A percentile compares a stretch with the other conserved stretches of the same genome.
These are phyloP conservation scores for Nebria ingens DNA, from an alignment of 1,140 invertebrate species.

Conservation along the genomic window DNA sequence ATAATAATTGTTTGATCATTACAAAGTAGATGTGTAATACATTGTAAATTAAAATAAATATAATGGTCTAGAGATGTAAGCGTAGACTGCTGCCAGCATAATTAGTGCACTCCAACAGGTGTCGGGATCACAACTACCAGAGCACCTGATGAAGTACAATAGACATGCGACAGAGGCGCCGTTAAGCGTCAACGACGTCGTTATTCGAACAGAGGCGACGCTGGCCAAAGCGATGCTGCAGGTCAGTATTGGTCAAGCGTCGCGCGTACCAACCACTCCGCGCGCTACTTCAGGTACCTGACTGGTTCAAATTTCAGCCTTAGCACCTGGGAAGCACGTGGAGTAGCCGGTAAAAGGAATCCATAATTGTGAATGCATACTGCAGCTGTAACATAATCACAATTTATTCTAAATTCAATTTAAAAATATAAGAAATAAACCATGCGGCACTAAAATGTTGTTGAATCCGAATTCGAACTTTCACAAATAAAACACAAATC, in stretches of 20 bases:
- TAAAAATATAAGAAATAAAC: too few relatives aligned
- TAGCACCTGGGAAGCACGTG: constrained; percentile 65
- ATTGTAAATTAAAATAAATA: too few relatives aligned
- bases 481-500: too few relatives aligned
- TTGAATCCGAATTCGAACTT: too few relatives aligned
- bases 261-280: constrained; percentile 45
- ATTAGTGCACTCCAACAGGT: constrained; percentile 92
- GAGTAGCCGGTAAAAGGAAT: constrained; percentile 37
- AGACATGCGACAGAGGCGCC: constrained; percentile 62
- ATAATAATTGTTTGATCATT: too few relatives aligned
- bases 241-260: background rate
- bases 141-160: constrained; percentile 99
- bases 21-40: too few relatives aligned
- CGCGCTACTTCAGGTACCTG: constrained; percentile 98
- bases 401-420: too few relatives aligned
- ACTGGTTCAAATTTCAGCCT: constrained; percentile 59
- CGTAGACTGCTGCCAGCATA: constrained; percentile 39
- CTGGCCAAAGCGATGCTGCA: background rate
- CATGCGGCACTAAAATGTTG: too few relatives aligned
- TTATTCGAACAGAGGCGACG: constrained; percentile 2
- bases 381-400: too few relatives aligned
- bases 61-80: too few relatives aligned
- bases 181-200: background rate
- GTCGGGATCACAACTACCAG: constrained; percentile 82
- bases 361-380: too few relatives aligned